Evolutionary conservation across 2,888 invertebrate genomes (phyloP).

Genomic region (Leucoma salicis): DNA sequence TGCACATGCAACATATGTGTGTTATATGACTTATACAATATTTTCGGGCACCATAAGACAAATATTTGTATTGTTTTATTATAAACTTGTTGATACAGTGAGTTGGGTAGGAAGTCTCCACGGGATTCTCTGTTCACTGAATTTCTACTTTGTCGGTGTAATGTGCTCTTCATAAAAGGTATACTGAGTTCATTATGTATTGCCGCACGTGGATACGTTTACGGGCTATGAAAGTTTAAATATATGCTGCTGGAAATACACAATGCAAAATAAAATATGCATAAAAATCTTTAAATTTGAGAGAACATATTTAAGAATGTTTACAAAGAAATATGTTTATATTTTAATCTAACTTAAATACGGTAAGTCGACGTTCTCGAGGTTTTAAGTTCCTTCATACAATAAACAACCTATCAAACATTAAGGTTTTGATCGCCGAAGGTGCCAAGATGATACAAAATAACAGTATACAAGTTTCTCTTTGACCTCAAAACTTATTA

Average conservation of each 20-base stretch:
- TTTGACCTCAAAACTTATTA: constrained; percentile 6
- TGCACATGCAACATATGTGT: neutral
- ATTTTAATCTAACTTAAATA: neutral
- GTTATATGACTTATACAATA: constrained; percentile 2
- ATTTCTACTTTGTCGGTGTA: constrained; percentile 41
- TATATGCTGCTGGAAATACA: neutral
- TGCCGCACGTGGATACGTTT: constrained; percentile 11
- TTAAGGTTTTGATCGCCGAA: neutral
- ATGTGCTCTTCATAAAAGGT: constrained; percentile 16
- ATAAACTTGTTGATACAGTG: constrained; percentile 47
- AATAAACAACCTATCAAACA: neutral
- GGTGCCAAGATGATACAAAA: constrained; percentile 2
- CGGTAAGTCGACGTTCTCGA: neutral
- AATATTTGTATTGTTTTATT: constrained; percentile 38
- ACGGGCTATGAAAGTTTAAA: constrained; percentile 10
- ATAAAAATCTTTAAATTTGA: neutral
- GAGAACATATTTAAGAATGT: neutral
- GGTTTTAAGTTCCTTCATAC: neutral
- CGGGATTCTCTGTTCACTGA: constrained; percentile 38
- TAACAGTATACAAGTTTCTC: constrained; percentile 5
- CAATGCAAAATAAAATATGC: neutral
- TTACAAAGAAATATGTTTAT: neutral
- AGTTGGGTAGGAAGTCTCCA: constrained; percentile 44
- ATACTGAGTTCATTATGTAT: constrained; percentile 17
- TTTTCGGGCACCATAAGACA: neutral